Base-by-base conservation (phyloP, 2,888 invertebrate species). In the Sycophila texana region DNA sequence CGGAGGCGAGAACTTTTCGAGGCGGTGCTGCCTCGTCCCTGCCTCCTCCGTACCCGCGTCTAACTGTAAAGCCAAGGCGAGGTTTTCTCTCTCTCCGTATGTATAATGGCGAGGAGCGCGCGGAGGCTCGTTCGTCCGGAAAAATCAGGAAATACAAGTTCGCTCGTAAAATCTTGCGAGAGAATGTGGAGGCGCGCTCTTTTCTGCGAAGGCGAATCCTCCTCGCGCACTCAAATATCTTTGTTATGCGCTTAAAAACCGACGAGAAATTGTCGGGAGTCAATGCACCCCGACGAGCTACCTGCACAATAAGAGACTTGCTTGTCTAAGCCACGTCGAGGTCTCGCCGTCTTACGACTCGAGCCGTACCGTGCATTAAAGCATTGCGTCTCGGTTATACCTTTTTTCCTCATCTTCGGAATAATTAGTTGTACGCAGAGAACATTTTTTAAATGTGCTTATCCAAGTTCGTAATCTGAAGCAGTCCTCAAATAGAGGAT, bases 161-260 rank as follows among this genome's bases (percentile, higher is more conserved):
- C 77, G 77, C 77, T 77, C 77, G 77, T 77, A 77, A 77, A 77
- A 77, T 61, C 63, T 22, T 65, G 55, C 60, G 39, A 12, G 61
- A 55, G 70, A 70, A 76, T 26, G 26, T 26, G 26, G 26, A 26
- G 26, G 26, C 55, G 68, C 30, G 63, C 61, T 47, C 22, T 20
- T 14, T 77, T 77, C 77, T 39, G 55, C 72, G 77, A 77, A 77
- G 61, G 47, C 66, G 53, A 53, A 57, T 66, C 51, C 51, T 58
- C 55, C 65, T 30, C 57, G 20, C 47, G 65, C 14, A 14, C 14
- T 58, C 20, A n/a, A 76, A 76, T 70, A 77, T 77, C 73, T 77
- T 77, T 77, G 77, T 77, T 77, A 66, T 18, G 60, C 16, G 20
- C 55, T 58, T 22, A 57, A 57, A 51, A 77, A 47, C 49, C 20